Conservation (phyloP, 2,797 vertebrate species). For the Fratercula arctica region DNA sequence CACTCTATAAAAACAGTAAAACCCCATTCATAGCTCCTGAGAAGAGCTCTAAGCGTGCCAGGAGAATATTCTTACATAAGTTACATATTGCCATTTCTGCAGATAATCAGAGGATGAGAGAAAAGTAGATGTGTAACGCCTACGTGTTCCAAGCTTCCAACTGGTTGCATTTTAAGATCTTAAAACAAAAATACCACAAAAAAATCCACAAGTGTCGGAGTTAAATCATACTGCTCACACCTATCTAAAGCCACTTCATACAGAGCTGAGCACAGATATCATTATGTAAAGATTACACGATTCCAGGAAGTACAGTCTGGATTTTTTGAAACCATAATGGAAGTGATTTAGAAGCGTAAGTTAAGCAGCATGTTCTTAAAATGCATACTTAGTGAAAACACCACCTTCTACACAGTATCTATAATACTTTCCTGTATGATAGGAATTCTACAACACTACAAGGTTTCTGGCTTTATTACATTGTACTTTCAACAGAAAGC, state of each 20-base stretch:
- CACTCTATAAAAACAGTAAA: not conserved
- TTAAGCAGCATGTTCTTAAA: not conserved
- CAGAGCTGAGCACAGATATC: not conserved
- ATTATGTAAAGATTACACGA: not conserved
- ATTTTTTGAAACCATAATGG: not conserved
- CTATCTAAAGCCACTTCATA: not conserved
- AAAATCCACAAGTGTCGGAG: not conserved
- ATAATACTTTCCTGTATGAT: not conserved
- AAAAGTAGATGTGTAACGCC: not conserved
- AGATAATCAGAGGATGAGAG: not conserved
- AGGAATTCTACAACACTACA: not conserved
- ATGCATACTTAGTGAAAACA: not conserved
- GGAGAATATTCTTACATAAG: not conserved
- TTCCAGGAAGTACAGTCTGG: not conserved
- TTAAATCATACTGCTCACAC: not conserved
- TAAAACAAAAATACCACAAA: not conserved
- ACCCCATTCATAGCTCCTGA: not conserved
- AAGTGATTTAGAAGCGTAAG: not conserved
- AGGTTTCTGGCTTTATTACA: not conserved
- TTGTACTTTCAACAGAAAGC: not conserved
- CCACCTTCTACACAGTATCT: not conserved
- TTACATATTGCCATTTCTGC: not conserved
- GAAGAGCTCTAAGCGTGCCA: not conserved
- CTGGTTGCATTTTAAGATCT: not conserved
- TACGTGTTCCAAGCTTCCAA: not conserved